A percentile compares a stretch with the other conserved stretches of the same genome.
Conservation (phyloP, 2,888 invertebrate species). For the Apodemia hepburni region DNA sequence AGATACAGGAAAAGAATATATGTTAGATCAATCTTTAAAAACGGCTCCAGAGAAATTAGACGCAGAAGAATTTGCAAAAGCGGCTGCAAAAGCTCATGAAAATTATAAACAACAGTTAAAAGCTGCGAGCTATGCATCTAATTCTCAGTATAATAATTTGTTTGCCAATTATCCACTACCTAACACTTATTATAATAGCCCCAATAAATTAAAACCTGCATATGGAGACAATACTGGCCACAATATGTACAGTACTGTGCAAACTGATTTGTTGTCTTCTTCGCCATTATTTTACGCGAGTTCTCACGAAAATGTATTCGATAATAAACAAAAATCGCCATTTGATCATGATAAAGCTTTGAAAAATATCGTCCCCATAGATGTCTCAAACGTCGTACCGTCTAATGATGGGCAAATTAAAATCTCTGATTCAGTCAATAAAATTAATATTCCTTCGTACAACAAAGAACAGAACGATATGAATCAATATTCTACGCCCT, state of each 20-base stretch:
- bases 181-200: constrained; percentile 40
- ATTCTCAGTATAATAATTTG: constrained; percentile 38
- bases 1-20: constrained; percentile 56
- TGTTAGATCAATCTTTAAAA: constrained; percentile 55
- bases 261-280: constrained; percentile 56
- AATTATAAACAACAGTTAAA: constrained; percentile 57
- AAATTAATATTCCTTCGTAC: constrained; percentile 43
- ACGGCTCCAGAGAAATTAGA: constrained; percentile 52
- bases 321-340: constrained; percentile 54
- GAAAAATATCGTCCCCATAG: constrained; percentile 72
- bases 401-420: constrained; percentile 52
- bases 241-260: constrained; percentile 43
- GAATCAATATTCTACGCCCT: constrained; percentile 54
- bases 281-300: constrained; percentile 54
- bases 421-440: constrained; percentile 41
- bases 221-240: constrained; percentile 44
- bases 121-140: constrained; percentile 41
- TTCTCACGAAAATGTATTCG: constrained; percentile 45
- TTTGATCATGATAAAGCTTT: constrained; percentile 73
- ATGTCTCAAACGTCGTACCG: constrained; percentile 64
- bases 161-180: constrained; percentile 30
- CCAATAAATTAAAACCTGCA: constrained; percentile 47
- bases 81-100: constrained; percentile 67
- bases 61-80: constrained; percentile 66
- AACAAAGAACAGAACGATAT: constrained; percentile 54